Conservation (phyloP, 1,140 invertebrate species). For the Orchesella cincta region DNA sequence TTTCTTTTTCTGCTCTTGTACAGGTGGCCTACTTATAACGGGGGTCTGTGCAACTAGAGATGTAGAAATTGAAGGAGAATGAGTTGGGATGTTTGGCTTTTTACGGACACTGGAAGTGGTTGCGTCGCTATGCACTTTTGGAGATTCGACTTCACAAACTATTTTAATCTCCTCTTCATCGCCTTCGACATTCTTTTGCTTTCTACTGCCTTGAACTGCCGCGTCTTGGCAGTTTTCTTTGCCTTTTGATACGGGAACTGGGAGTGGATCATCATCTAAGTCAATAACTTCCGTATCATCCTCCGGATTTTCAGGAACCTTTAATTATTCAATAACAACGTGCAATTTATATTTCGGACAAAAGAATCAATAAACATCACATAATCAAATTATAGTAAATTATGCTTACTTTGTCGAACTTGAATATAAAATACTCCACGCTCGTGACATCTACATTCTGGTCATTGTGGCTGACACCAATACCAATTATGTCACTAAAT, state of each 20-base stretch:
- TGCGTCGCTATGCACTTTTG: no score
- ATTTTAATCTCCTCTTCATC: background rate
- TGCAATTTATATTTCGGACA: no score
- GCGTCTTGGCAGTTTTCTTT: background rate
- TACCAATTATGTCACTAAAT: slow-evolving; percentile 35
- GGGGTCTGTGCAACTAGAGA: no score
- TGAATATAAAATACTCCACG: slow-evolving; percentile 27
- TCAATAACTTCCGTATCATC: background rate
- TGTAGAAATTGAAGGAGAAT: no score
- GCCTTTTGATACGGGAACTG: background rate
- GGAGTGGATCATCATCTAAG: background rate
- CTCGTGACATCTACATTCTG: background rate
- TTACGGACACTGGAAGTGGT: no score
- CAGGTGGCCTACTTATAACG: no score
- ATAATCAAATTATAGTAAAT: no score
- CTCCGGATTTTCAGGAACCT: no score
- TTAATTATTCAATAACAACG: no score
- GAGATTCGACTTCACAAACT: background rate
- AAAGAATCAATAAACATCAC: no score
- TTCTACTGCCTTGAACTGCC: background rate
- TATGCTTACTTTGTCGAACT: slow-evolving; percentile 26
- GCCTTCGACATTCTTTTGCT: background rate
- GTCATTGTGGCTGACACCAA: slow-evolving; percentile 29
- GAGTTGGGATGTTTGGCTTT: no score
- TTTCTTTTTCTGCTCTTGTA: no score